phyloP scores from a whole-genome alignment of 2,113 vertebrate genomes.

The Athene cunicularia region DNA sequence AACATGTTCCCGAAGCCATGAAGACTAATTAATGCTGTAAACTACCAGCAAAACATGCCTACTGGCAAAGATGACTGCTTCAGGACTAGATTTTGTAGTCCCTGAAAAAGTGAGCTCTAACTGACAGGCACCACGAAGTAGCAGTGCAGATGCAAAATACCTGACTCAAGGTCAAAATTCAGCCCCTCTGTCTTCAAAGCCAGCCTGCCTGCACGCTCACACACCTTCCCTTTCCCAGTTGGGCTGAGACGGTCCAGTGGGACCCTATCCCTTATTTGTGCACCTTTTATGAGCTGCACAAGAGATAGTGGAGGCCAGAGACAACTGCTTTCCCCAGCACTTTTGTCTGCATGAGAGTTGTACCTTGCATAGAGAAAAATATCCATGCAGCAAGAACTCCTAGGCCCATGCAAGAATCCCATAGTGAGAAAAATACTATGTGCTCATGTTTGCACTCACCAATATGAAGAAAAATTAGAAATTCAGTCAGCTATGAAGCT shows the following conservation, averaged over 20 bases:
- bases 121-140: not conserved
- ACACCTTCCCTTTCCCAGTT: not conserved
- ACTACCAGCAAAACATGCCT: not conserved
- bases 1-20: not conserved
- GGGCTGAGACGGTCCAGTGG: not conserved
- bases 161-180: not conserved
- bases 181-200: not conserved
- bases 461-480: not conserved
- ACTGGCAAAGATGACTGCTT: not conserved
- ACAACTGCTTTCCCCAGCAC: not conserved
- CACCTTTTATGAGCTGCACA: not conserved
- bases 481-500: not conserved
- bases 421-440: not conserved
- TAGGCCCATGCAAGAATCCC: not conserved
- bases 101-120: not conserved
- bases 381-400: not conserved
- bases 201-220: not conserved
- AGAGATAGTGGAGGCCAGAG: rapidly evolving
- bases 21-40: not conserved
- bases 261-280: not conserved
- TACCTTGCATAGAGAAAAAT: not conserved
- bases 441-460: not conserved
- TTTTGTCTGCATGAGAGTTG: rapidly evolving
- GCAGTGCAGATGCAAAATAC: not conserved
- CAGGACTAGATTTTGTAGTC: not conserved